These are phyloP conservation scores for Sandelia bainsii DNA, from an alignment of 2,797 vertebrate genomes.

Conservation along the genomic window DNA sequence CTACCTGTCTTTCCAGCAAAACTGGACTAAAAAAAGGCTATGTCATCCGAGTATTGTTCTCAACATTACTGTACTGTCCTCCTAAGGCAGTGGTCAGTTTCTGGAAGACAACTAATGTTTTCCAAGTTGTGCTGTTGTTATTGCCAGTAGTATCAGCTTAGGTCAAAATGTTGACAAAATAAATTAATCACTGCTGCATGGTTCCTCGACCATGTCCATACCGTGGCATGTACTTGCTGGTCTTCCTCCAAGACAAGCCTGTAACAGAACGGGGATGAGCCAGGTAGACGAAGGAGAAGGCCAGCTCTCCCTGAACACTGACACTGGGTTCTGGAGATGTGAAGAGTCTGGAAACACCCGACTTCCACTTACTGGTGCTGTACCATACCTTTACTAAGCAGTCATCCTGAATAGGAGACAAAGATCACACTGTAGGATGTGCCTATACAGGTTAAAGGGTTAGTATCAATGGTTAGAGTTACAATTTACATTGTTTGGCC, in stretches of 20 bases:
- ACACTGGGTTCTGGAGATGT: conserved; percentile 80
- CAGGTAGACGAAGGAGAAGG: conserved; percentile 97
- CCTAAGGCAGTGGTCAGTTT: neutral
- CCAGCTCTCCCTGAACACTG: conserved; percentile 83
- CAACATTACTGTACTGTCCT: neutral
- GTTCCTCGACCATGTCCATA: conserved; percentile 60
- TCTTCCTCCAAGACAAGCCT: conserved; percentile 97
- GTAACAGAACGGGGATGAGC: conserved; percentile 97
- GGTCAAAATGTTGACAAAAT: neutral
- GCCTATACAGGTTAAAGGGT: neutral
- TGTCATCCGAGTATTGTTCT: neutral
- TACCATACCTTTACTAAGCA: conserved; percentile 99
- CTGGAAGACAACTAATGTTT: conserved; percentile 3
- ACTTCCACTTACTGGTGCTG: conserved; percentile 92
- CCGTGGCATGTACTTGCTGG: conserved; percentile 96
- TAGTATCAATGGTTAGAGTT: neutral
- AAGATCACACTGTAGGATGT: neutral
- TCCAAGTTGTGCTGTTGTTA: neutral
- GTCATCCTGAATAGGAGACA: conserved; percentile 87
- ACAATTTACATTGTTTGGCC: neutral
- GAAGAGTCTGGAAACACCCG: conserved; percentile 84
- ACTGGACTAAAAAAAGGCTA: neutral
- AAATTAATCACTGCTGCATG: neutral
- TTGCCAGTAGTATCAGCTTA: neutral
- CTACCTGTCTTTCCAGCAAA: neutral